These are phyloP conservation scores for Pseudobourletiella spinata DNA, from an alignment of 1,140 invertebrate genomes.

Conservation along the genomic window DNA sequence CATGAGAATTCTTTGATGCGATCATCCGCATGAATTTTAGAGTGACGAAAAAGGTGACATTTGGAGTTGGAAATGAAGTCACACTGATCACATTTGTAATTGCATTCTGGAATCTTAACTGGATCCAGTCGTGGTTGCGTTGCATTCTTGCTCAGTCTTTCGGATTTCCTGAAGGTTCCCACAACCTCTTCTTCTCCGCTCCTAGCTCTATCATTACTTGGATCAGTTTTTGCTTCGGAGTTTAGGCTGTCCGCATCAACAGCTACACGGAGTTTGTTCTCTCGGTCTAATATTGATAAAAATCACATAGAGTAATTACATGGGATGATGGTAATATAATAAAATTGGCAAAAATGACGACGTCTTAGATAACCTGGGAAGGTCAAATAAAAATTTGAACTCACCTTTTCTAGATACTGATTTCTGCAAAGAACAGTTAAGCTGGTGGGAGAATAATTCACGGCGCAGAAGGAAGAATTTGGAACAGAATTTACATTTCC, in stretches of 20 bases:
- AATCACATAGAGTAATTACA: too few relatives aligned
- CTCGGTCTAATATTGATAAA: too few relatives aligned
- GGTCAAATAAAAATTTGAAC: neutral
- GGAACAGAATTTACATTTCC: neutral
- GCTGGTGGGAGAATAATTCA: neutral
- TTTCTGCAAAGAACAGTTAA: neutral
- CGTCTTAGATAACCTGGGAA: neutral
- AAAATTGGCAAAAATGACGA: neutral
- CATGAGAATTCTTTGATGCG: conserved; percentile 3
- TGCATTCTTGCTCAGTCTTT: neutral
- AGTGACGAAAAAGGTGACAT: neutral
- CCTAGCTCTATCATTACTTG: neutral
- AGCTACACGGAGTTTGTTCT: too few relatives aligned
- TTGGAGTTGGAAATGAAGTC: neutral
- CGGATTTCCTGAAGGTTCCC: neutral
- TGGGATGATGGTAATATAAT: too few relatives aligned
- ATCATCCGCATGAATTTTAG: neutral
- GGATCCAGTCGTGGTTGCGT: too few relatives aligned
- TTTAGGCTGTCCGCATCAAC: too few relatives aligned
- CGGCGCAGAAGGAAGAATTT: neutral
- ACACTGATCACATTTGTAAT: neutral
- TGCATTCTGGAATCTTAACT: neutral
- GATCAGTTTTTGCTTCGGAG: neutral
- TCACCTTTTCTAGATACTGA: neutral
- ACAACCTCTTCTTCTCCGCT: neutral